Conservation (phyloP, 2,797 vertebrate species). For the Erpetoichthys calabaricus region DNA sequence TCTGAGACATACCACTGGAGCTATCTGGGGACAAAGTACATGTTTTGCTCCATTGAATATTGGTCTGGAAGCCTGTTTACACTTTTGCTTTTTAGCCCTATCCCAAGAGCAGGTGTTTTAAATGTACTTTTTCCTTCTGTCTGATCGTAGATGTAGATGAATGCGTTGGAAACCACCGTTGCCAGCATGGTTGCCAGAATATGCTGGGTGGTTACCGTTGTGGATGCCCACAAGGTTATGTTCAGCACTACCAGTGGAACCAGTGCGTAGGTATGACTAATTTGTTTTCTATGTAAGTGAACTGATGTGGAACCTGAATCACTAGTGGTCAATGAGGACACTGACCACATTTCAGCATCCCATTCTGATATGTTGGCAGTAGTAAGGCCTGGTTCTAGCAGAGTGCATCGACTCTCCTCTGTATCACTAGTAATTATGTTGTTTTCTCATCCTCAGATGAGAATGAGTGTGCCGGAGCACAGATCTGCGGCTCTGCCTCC, state of each 20-base stretch:
- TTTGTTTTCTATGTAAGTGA: neutral
- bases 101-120: too few relatives aligned
- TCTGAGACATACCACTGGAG: too few relatives aligned
- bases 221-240: slow-evolving; percentile 63
- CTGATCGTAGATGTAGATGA: slow-evolving; percentile 55
- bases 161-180: slow-evolving; percentile 57
- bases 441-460: slow-evolving; percentile 38
- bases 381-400: neutral
- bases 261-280: slow-evolving; percentile 64
- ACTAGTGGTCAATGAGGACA: too few relatives aligned
- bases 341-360: too few relatives aligned
- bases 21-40: too few relatives aligned
- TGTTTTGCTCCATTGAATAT: too few relatives aligned
- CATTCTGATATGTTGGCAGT: neutral
- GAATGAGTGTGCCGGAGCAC: slow-evolving; percentile 55
- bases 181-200: slow-evolving; percentile 67
- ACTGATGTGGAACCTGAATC: too few relatives aligned
- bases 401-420: neutral
- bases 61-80: too few relatives aligned
- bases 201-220: slow-evolving; percentile 63
- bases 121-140: neutral
- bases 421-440: neutral
- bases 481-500: slow-evolving; percentile 53
- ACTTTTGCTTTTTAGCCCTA: too few relatives aligned
- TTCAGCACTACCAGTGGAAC: slow-evolving; percentile 71